Evolutionary conservation across 2,113 vertebrate genomes (phyloP), one percentile per base, ranked within the genome.

Genomic region (Trinectes maculatus): DNA sequence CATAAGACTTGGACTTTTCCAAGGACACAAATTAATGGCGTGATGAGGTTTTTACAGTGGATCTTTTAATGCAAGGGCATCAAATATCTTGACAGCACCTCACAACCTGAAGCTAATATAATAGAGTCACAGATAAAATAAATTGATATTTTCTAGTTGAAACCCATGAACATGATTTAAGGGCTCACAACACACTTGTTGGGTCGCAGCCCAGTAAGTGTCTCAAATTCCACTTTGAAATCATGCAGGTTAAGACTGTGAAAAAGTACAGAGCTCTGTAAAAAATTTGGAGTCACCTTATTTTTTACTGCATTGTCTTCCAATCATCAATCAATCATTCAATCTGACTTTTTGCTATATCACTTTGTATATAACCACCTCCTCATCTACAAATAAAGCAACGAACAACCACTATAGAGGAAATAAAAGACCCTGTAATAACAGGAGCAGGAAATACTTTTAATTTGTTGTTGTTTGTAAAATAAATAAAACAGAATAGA

Each of bases 131-230:
- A n/a, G n/a, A n/a, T n/a, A n/a, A n/a, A n/a, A n/a, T n/a, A n/a
- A n/a, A n/a, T 31, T n/a, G n/a, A n/a, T 26, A 57, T 74, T 81
- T 60, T 59, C 43, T 43, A 25, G 28, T 79, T 79, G 63, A 82
- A 77, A 70, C n/a, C 69, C 79, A 60, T 65, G 52, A 39, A 70
- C 52, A 31, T 2, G n/a, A n/a, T n/a, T n/a, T n/a, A n/a, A n/a
- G n/a, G n/a, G n/a, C n/a, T n/a, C n/a, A n/a, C n/a, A n/a, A n/a
- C n/a, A n/a, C n/a, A n/a, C n/a, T n/a, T n/a, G n/a, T n/a, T n/a
- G n/a, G n/a, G n/a, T n/a, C n/a, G n/a, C n/a, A n/a, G n/a, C n/a
- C n/a, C n/a, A n/a, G n/a, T n/a, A n/a, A n/a, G n/a, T n/a, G n/a
- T n/a, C n/a, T n/a, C n/a, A n/a, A n/a, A n/a, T n/a, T n/a, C n/a